These are phyloP conservation scores for Chaetura pelagica DNA, from an alignment of 2,113 vertebrate species.

Conservation along the genomic window DNA sequence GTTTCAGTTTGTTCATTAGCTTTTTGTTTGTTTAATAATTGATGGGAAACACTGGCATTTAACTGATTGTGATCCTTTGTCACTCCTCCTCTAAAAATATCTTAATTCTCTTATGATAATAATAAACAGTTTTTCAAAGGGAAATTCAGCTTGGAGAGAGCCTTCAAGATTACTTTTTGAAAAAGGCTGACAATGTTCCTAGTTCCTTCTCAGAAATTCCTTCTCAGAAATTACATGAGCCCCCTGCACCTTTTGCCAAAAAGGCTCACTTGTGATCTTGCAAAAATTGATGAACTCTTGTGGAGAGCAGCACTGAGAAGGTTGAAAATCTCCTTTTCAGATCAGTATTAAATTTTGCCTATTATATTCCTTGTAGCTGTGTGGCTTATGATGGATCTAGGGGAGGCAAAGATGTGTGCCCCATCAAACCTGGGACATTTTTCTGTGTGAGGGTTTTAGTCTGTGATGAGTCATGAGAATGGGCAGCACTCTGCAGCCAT, in stretches of 20 bases:
- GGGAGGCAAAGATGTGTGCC: neutral
- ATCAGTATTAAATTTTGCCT: neutral
- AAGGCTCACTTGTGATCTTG: neutral
- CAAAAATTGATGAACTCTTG: neutral
- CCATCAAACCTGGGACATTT: neutral
- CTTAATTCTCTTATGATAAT: neutral
- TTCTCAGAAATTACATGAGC: neutral
- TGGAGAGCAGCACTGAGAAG: neutral
- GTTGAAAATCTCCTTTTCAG: neutral
- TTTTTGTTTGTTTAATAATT: neutral
- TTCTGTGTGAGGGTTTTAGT: neutral
- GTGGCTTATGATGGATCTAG: neutral
- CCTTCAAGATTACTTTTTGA: neutral
- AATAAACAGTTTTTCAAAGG: neutral
- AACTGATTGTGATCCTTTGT: neutral
- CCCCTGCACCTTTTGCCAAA: neutral
- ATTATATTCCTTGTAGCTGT: rapidly evolving
- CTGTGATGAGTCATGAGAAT: neutral
- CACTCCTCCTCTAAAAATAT: neutral
- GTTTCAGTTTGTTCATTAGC: neutral
- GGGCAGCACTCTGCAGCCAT: neutral
- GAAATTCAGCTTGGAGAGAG: neutral
- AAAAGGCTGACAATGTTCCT: neutral
- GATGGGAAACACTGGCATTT: neutral
- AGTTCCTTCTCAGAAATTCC: neutral